Conservation (phyloP, 1,140 invertebrate species). For the Contarinia nasturtii region DNA sequence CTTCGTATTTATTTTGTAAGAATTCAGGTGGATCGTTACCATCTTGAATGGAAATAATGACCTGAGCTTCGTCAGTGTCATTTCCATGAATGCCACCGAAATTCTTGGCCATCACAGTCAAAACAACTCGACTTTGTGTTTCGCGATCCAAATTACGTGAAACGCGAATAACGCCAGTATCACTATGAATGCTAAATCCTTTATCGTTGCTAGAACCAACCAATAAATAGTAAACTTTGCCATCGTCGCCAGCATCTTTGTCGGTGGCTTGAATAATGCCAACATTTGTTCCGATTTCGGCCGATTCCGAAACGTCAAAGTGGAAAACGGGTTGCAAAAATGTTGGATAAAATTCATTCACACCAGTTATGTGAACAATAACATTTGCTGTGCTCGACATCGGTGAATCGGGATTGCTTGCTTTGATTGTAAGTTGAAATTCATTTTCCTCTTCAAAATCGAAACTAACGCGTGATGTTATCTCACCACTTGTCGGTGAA, state of each 20-base stretch:
- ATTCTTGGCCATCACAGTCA: slow-evolving; percentile 90
- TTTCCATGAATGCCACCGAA: slow-evolving; percentile 78
- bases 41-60: slow-evolving; percentile 83
- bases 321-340: slow-evolving; percentile 84
- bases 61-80: slow-evolving; percentile 86
- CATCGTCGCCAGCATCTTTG: slow-evolving; percentile 79
- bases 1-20: slow-evolving; percentile 49
- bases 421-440: slow-evolving; percentile 64
- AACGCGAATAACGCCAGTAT: slow-evolving; percentile 68
- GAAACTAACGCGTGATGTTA: slow-evolving; percentile 57
- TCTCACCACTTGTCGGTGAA: slow-evolving; percentile 51
- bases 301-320: slow-evolving; percentile 85
- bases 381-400: slow-evolving; percentile 58
- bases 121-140: slow-evolving; percentile 71
- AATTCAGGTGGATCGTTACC: slow-evolving; percentile 93
- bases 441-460: slow-evolving; percentile 72
- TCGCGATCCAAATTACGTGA: slow-evolving; percentile 70
- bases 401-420: slow-evolving; percentile 68
- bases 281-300: slow-evolving; percentile 66
- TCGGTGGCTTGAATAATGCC: slow-evolving; percentile 79
- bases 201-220: slow-evolving; percentile 83
- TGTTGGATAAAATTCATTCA: slow-evolving; percentile 83
- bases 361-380: slow-evolving; percentile 61
- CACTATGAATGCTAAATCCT: slow-evolving; percentile 72
- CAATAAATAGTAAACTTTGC: slow-evolving; percentile 77